phyloP scores from a whole-genome alignment of 1,140 invertebrate species.

The Rhynchophorus ferrugineus region DNA sequence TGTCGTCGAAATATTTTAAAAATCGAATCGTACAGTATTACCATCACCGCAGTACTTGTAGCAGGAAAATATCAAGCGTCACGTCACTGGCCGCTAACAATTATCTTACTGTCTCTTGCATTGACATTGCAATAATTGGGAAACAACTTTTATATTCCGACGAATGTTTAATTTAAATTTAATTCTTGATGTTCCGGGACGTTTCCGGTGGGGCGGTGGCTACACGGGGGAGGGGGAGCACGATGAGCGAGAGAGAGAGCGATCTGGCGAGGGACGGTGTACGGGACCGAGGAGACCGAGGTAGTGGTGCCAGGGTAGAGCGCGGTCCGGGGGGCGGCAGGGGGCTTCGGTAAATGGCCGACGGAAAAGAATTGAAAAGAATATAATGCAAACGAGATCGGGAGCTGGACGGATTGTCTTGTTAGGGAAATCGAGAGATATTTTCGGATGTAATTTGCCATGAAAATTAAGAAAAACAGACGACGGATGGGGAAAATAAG shows the following conservation, averaged over 20 bases:
- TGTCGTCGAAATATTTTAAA: too few species aligned
- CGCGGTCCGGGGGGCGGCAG: background rate
- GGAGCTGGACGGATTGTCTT: constrained; percentile 24
- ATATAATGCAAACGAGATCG: constrained; percentile 8
- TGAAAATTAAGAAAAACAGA: constrained; percentile 21
- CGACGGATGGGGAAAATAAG: constrained; percentile 3
- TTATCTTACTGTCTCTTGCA: constrained; percentile 30
- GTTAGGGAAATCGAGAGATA: constrained; percentile 20
- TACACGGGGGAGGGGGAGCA: constrained; percentile 1
- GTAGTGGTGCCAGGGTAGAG: background rate
- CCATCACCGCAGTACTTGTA: too few species aligned
- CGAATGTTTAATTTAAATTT: constrained; percentile 31
- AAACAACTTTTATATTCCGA: constrained; percentile 29
- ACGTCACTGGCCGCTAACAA: constrained; percentile 14
- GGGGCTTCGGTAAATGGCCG: background rate
- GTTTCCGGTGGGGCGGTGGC: background rate
- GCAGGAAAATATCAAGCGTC: too few species aligned
- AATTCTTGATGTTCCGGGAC: constrained; percentile 25
- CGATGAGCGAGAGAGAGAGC: constrained; percentile 6
- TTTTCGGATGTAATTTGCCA: constrained; percentile 21
- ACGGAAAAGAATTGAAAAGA: constrained; percentile 10
- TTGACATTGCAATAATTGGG: constrained; percentile 33
- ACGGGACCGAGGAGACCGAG: background rate
- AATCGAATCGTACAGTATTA: too few species aligned
- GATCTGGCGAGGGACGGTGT: constrained; percentile 1